A percentile compares a stretch with the other conserved stretches of the same genome.
These are phyloP conservation scores for Rachycentron canadum DNA, from an alignment of 2,797 vertebrate genomes.

Conservation along the genomic window DNA sequence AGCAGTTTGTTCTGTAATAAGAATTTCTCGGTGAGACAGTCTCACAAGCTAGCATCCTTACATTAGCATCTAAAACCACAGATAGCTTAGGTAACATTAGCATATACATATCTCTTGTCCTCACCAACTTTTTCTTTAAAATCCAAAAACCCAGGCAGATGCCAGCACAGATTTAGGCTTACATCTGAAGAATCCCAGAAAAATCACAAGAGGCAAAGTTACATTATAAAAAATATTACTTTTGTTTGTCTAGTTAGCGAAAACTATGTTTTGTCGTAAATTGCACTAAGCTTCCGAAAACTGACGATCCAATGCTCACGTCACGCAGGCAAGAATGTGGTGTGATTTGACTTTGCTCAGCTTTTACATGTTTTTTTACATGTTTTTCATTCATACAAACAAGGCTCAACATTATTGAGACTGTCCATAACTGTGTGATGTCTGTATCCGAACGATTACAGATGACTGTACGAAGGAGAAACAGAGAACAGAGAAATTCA, in stretches of 20 bases:
- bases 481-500: background rate
- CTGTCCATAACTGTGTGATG: background rate
- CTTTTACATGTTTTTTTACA: background rate
- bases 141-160: background rate
- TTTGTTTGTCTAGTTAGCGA: background rate
- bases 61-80: background rate
- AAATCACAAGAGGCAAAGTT: too few species aligned
- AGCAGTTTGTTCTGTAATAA: background rate
- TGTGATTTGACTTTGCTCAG: background rate
- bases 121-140: background rate
- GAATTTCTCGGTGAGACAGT: background rate
- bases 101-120: background rate
- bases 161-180: background rate
- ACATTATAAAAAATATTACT: too few species aligned
- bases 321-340: background rate
- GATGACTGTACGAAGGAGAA: too few species aligned
- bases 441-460: background rate
- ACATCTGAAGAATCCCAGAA: background rate
- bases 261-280: background rate
- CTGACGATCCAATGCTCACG: too few species aligned
- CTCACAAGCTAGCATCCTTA: background rate
- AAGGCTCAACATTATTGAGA: background rate
- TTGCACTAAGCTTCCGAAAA: too few species aligned
- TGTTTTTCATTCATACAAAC: background rate
- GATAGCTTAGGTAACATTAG: background rate